Evolutionary conservation across 2,797 vertebrate species (phyloP).

Genomic region (Manis pentadactyla): DNA sequence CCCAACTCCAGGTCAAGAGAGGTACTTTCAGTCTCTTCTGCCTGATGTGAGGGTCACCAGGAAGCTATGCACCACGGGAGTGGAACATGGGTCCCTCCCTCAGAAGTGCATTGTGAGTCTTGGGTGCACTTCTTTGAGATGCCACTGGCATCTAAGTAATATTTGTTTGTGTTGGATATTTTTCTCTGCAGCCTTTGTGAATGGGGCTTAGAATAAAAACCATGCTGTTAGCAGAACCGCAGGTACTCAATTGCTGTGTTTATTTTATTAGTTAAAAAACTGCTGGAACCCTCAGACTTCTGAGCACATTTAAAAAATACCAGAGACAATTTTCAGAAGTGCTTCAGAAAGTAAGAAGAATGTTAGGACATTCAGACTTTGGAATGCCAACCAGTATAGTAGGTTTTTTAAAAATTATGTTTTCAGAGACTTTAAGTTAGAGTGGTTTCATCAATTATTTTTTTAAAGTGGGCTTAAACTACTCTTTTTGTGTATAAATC

Average conservation of each 20-base stretch:
- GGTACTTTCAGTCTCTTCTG: slow-evolving; percentile 38
- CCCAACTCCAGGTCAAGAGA: slow-evolving; percentile 18
- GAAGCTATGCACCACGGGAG: slow-evolving; percentile 50
- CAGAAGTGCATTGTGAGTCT: slow-evolving; percentile 51
- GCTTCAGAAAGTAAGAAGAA: slow-evolving; percentile 53
- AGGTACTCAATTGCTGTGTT: slow-evolving; percentile 74
- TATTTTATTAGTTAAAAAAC: slow-evolving; percentile 80
- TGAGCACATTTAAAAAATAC: slow-evolving; percentile 62
- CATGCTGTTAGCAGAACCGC: slow-evolving; percentile 72
- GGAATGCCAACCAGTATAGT: neutral
- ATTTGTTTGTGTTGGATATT: slow-evolving; percentile 77
- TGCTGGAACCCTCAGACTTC: slow-evolving; percentile 61
- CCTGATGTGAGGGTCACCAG: slow-evolving; percentile 52
- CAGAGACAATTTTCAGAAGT: slow-evolving; percentile 70
- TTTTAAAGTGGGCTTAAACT: neutral
- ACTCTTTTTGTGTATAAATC: neutral
- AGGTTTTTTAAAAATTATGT: neutral
- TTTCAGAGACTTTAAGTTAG: slow-evolving; percentile 36
- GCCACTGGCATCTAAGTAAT: slow-evolving; percentile 75
- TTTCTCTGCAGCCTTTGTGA: slow-evolving; percentile 73
- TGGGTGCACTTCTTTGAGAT: slow-evolving; percentile 73
- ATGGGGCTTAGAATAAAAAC: slow-evolving; percentile 74
- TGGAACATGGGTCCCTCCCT: slow-evolving; percentile 74
- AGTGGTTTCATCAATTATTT: neutral
- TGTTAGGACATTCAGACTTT: neutral